Evolutionary conservation across 2,797 vertebrate species (phyloP).

Genomic region (Xenops minutus): DNA sequence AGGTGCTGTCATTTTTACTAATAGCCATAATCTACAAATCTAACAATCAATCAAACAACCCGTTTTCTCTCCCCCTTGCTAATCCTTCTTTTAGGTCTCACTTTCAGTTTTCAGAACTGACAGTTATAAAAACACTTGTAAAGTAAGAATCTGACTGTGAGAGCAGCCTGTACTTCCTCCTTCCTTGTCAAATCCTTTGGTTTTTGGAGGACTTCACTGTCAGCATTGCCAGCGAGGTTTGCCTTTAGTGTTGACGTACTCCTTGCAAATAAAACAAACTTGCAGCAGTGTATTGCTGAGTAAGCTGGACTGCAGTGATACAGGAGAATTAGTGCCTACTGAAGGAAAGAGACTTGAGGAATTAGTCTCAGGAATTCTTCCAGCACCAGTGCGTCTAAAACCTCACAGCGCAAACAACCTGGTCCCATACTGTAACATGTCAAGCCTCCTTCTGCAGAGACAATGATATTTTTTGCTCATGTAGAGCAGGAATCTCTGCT

Average conservation of each 20-base stretch:
- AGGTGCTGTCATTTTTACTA: slow-evolving; percentile 16
- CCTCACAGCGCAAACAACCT: background rate
- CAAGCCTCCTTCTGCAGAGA: background rate
- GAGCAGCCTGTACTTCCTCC: background rate
- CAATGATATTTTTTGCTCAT: background rate
- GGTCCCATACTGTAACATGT: background rate
- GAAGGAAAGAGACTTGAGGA: background rate
- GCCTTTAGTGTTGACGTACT: background rate
- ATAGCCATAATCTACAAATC: background rate
- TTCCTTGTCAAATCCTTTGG: background rate
- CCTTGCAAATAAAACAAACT: background rate
- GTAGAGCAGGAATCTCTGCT: background rate
- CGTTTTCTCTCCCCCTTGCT: background rate
- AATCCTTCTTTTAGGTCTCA: background rate
- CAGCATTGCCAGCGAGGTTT: background rate
- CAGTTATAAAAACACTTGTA: background rate
- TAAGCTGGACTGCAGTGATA: background rate
- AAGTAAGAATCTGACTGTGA: background rate
- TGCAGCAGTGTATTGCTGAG: background rate
- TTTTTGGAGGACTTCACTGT: background rate
- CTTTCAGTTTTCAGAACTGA: background rate
- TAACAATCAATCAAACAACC: background rate
- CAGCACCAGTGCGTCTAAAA: background rate
- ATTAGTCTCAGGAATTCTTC: background rate
- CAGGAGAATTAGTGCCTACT: background rate